Percentiles rank a stretch among this genome's conserved stretches.
Evolutionary conservation across 2,888 invertebrate species (phyloP).

Genomic region (Acanthacorydalis orientalis): DNA sequence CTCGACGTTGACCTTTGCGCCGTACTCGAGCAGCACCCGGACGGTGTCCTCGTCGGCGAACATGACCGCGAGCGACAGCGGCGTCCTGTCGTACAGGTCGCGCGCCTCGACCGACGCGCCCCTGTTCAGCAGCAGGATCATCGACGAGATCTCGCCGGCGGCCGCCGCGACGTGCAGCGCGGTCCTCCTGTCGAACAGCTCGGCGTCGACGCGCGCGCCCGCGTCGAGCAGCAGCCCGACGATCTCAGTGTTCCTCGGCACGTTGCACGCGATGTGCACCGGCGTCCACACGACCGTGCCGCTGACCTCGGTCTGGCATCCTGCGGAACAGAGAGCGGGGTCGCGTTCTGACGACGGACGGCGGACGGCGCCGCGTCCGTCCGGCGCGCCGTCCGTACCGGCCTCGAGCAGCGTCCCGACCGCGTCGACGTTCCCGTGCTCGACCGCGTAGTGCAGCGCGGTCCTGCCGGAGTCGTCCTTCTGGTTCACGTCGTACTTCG

Average conservation of each 20-base stretch:
- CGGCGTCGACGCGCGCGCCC: slow-evolving; percentile 40
- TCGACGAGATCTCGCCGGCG: slow-evolving; percentile 18
- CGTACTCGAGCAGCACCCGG: slow-evolving; percentile 32
- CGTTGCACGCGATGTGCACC: slow-evolving; percentile 24
- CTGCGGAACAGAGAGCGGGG: no score
- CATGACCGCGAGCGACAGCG: slow-evolving; percentile 27
- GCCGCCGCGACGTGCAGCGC: slow-evolving; percentile 25
- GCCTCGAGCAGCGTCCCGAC: slow-evolving; percentile 41
- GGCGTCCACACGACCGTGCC: slow-evolving; percentile 25
- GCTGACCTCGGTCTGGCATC: slow-evolving; percentile 21
- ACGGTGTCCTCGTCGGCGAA: slow-evolving; percentile 25
- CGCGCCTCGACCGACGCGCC: slow-evolving; percentile 23
- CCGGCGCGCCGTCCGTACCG: slow-evolving; percentile 24
- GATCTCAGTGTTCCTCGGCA: slow-evolving; percentile 18
- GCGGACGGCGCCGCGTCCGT: no score
- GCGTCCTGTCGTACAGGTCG: slow-evolving; percentile 28
- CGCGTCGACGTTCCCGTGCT: slow-evolving; percentile 43
- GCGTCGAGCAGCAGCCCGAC: slow-evolving; percentile 28
- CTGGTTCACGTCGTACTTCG: slow-evolving; percentile 38
- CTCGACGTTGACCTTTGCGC: slow-evolving; percentile 49
- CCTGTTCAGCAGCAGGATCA: slow-evolving; percentile 21
- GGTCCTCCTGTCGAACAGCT: slow-evolving; percentile 27
- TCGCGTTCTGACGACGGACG: no score
- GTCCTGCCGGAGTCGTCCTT: slow-evolving; percentile 46
- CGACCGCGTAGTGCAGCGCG: slow-evolving; percentile 58